Base-by-base conservation (phyloP, 2,888 invertebrate species). In the Pandemis heparana region DNA sequence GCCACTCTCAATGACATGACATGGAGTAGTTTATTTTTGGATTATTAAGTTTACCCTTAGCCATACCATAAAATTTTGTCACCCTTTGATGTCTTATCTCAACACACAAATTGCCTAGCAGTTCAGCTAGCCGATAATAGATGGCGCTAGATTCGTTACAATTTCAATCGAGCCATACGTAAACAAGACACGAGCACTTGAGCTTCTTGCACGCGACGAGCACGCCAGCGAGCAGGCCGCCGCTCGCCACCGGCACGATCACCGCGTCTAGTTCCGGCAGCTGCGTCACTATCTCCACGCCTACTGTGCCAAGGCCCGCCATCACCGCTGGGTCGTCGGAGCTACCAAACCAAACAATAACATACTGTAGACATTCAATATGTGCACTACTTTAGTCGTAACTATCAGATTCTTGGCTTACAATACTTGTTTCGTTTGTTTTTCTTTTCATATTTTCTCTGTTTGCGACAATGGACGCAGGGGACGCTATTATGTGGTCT, bases 131-230 rank as follows among this genome's bases (percentile, higher is more conserved):
- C 18, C 18, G 53, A 18, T 18, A 53, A 18, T 53, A 51, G 51
- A 51, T 51, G 51, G 16, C 51, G 16, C 51, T 51, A 53, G 18
- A 16, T 9, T n/a, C 48, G 6, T n/a, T 48, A 48, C n/a, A n/a
- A 48, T 48, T 6, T 5, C 46, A 5, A 43, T 10, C 4, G 43
- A 10, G 10, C 8, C 87, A 85, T 74, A 93, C 94, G 79, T 94
- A 94, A 75, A 94, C 88, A 38, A 94, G 85, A 72, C 94, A 94
- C 39, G 92, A 90, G 80, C 92, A 92, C 81, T 94, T 94, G 39
- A 94, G 88, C 77, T 91, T 92, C 82, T 93, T 94, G 85, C 92
- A 92, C 23, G 93, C 92, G 63, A 92, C 85, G 38, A 93, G 85
- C 48, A 91, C 86, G n/a, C 86, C 85, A 0, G 92, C 94, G 5